A percentile compares a stretch with the other conserved stretches of the same genome.
Conservation (phyloP, 2,888 invertebrate species). For the Oxystoma pomonae region DNA sequence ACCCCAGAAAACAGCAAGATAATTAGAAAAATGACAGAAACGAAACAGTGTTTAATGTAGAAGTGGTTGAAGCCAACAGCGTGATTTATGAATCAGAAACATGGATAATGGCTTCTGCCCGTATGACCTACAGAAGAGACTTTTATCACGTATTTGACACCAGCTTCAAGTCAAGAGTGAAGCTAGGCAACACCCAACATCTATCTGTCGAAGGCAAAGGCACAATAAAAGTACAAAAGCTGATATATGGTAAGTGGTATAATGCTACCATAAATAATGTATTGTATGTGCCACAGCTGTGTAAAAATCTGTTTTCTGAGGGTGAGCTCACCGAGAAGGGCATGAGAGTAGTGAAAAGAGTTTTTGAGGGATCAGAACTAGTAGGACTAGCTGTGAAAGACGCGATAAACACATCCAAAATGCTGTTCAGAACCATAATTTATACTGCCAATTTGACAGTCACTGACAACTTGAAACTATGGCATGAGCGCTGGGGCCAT, state of each 20-base stretch:
- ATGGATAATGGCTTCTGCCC: no score
- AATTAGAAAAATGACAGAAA: no score
- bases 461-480: not conserved
- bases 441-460: not conserved
- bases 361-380: not conserved
- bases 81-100: no score
- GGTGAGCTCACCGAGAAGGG: not conserved
- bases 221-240: not conserved
- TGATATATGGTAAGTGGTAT: not conserved
- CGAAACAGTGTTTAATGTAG: no score
- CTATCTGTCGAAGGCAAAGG: not conserved
- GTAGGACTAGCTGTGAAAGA: conserved; percentile 1
- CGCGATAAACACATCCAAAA: not conserved
- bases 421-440: conserved; percentile 1
- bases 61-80: no score
- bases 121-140: no score
- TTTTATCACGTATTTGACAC: no score
- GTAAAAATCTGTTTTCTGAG: conserved; percentile 5
- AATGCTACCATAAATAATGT: conserved; percentile 6
- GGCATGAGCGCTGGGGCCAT: conserved; percentile 5
- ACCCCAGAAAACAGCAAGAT: no score
- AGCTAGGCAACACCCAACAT: no score
- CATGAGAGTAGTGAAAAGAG: not conserved
- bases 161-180: no score
- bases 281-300: conserved; percentile 3